A percentile compares a stretch with the other conserved stretches of the same genome.
phyloP scores from a whole-genome alignment of 1,140 invertebrate species.

The Drosophila navojoa region DNA sequence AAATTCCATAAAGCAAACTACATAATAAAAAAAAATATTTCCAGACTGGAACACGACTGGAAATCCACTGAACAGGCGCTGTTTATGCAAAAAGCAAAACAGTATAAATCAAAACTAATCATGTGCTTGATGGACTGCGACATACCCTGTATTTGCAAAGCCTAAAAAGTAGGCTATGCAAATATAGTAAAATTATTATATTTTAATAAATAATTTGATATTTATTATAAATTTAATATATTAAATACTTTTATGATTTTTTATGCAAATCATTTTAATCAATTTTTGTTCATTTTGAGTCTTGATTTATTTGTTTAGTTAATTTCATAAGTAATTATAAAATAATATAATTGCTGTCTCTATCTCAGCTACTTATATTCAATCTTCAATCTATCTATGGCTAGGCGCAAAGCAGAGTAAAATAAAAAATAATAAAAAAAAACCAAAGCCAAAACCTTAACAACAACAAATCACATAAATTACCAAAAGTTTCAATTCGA shows the following conservation, averaged over 20 bases:
- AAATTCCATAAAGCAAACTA: conserved; percentile 49
- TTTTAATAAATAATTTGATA: no score
- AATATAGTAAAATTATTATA: background rate
- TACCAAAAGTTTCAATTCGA: conserved; percentile 65
- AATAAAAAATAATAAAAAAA: no score
- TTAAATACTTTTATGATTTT: no score
- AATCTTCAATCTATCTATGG: background rate
- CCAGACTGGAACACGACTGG: conserved; percentile 6
- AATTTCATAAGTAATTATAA: no score
- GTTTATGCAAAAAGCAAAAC: conserved; percentile 23
- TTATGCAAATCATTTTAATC: no score
- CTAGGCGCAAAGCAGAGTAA: conserved; percentile 15
- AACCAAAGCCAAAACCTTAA: conserved; percentile 11
- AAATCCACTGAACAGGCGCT: background rate
- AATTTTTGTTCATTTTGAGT: no score
- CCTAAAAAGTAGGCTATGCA: conserved; percentile 22
- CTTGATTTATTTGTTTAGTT: no score
- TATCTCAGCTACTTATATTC: no score
- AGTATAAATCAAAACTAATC: background rate
- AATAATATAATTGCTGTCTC: no score
- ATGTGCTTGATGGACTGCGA: background rate
- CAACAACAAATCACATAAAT: conserved; percentile 25
- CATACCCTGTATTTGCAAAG: conserved; percentile 9
- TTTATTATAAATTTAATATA: no score
- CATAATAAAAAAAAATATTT: conserved; percentile 23